Evolutionary conservation across 2,113 vertebrate species (phyloP), one percentile per base, ranked within the genome.

Genomic region (Phaetusa simplex): DNA sequence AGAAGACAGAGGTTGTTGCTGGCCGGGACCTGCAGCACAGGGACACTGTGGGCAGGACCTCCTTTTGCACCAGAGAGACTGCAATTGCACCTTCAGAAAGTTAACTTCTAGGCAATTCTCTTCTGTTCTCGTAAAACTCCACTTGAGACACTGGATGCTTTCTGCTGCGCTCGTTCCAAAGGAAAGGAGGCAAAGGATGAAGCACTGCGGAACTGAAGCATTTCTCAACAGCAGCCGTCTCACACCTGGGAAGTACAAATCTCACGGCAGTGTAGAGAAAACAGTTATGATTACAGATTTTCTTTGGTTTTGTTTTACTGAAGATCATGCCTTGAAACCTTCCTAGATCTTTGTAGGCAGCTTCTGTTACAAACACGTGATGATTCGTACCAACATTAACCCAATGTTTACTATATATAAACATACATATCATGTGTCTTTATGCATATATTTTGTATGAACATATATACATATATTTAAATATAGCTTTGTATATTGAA

Each of bases 121-220:
- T 76, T 49, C 47, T 50, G 17, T 61, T 49, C 30, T 50, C 8
- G 1, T 49, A 66, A 74, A 91, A 74, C 24, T 71, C 34, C 5
- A 7, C 26, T 19, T 66, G 36, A 78, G 34, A 70, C 17, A 11
- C 34, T 58, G 19, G 36, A 36, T 4, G 2, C 17, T 22, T 91
- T 52, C 36, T 67, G 20, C 32, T 80, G 20, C 2, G 0, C 20
- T 80, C 15, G 1, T 32, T 82, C 73, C 40, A 66, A 56, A 55
- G 7, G 19, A 82, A 71, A 49, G 53, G 27, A 62, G 23, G 9
- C 17, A 76, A 91, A 86, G 27, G 30, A n/a, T 0, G 7, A 78
- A 91, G 36, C 32, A 23, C 9, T 55, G 30, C 0, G 0, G 11
- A 59, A 29, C 4, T 71, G 73, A 89, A 79, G 5, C 19, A 26